Evolutionary conservation across 2,888 invertebrate species (phyloP), one percentile per base, ranked within the genome.

Genomic region (Mesopsocus fuscifrons): DNA sequence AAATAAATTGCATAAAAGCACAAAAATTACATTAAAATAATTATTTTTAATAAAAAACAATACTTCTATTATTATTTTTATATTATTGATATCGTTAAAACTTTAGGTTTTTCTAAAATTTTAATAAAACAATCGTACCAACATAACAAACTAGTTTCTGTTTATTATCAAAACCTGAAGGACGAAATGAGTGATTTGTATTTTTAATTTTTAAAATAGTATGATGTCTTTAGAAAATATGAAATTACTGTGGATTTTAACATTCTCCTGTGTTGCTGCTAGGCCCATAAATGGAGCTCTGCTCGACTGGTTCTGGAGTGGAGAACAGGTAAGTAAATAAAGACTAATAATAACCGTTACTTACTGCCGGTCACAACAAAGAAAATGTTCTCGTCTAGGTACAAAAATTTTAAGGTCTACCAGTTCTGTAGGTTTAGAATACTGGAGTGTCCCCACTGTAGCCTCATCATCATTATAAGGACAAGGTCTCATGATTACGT

Each of bases 281-380:
- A 33, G 33, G 9, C 33, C 33, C 5, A 16, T 17, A 9, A 33
- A 38, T 18, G 38, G 18, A 18, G 6, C 38, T 5, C 11, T 38
- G 15, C n/a, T 20, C 11, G 38, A 38, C 20, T 38, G 38, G 38
- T 17, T 38, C 6, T 38, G 38, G 38, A 18, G 11, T 5, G 18
- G 11, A 3, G 20, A 18, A n/a, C 3, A 38, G 16, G 38, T 38
- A 18, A 38, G 20, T 38, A 16, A n/a, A n/a, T 30, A 30, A 30
- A 30, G n/a, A 30, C 30, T n/a, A 30, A 30, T 30, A 30, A n/a
- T 11, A 30, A 30, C n/a, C 9, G n/a, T 30, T 11, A 30, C n/a
- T 30, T 30, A n/a, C n/a, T n/a, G n/a, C n/a, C n/a, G n/a, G n/a
- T n/a, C n/a, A n/a, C n/a, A n/a, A n/a, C n/a, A n/a, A n/a, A n/a